Base-by-base conservation (phyloP, 2,113 vertebrate genomes). In the Pseudorhombus dupliciocellatus region DNA sequence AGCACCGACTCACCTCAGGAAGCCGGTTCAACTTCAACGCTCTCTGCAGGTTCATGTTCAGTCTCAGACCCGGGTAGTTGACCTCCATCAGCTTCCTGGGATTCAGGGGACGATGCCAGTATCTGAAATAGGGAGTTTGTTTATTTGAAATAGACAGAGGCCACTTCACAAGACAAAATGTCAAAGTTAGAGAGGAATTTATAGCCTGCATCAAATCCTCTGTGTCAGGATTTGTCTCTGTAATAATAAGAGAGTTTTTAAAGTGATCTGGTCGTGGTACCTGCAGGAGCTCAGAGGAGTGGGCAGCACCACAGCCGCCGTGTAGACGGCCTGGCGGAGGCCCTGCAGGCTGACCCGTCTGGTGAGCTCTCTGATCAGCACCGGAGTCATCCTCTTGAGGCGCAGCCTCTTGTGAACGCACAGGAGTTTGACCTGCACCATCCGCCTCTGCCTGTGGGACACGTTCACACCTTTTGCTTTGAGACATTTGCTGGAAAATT, bases 371-470 rank as follows among this genome's bases (percentile, higher is more conserved):
- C 96, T 93, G 89, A 99, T 98, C 83, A 99, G 89, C 25, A 99
- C 97, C 0, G 98, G 98, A 20, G 96, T 94, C 91, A 99, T 95
- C 14, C 96, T 93, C 77, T 99, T 99, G 0, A 94, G 95, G 63
- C 97, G 97, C 44, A 99, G 90, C 88, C 98, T 99, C 91, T 98
- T 98, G 75, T 99, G 98, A 62, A 99, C 97, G 7, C 98, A 99
- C 46, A 99, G 90, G 88, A 98, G 94, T 75, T 96, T 97, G 79
- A 99, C 97, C 87, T 98, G 96, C 11, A 95, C 97, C 97, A 96
- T 95, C 88, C 90, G 95, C 91, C 95, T 96, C 88, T 95, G 93
- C 87, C 98, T 99, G 87, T 70, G 54, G 57, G 51, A 50, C 64
- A 82, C 37, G 52, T 34, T 70, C 61, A 26, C 9, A 65, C 22